Base-by-base conservation (phyloP, 2,888 invertebrate genomes). In the Spilosoma lubricipeda region DNA sequence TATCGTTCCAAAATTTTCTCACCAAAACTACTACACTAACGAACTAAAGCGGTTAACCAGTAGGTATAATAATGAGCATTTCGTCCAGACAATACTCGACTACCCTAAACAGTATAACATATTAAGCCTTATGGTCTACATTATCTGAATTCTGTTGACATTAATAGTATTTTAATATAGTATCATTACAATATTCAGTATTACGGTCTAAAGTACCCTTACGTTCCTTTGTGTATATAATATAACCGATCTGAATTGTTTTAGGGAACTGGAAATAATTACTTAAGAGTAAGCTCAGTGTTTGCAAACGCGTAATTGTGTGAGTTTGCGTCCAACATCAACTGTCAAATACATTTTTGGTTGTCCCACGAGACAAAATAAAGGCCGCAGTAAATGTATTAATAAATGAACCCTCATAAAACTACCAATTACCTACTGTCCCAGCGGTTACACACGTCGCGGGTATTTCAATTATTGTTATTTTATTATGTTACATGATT, bases 381-480 rank as follows among this genome's bases (percentile, higher is more conserved):
- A 63, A 63, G 15, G 63, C 63, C 30, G 63, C 18, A 30, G 63
- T 18, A 63, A 67, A 67, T 67, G 67, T 69, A 36, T 33, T 52
- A 52, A 56, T 69, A 52, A 69, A 69, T 56, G 69, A 69, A 69
- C 52, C 45, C 52, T n/a, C 36, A 56, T 69, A 69, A 69, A 52
- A 69, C 56, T 69, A 33, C 56, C 56, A 69, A 56, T 56, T 69
- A 69, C n/a, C 48, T n/a, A 56, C 18, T 39, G n/a, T 69, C 52
- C 68, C 68, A 33, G n/a, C 30, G 67, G 67, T 48, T 67, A 13
- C 45, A 48, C 67, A 23, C 30, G 52, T 69, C 48, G 52, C 52
- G n/a, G 48, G 69, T 69, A 69, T 69, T 69, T 52, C 69, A 69
- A 69, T 68, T 52, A 68, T 45, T 67, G 67, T 68, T 68, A 68